Percentiles rank a stretch among this genome's conserved stretches.
Evolutionary conservation across 2,888 invertebrate species (phyloP).

Genomic region (Zaprionus obscuricornis): DNA sequence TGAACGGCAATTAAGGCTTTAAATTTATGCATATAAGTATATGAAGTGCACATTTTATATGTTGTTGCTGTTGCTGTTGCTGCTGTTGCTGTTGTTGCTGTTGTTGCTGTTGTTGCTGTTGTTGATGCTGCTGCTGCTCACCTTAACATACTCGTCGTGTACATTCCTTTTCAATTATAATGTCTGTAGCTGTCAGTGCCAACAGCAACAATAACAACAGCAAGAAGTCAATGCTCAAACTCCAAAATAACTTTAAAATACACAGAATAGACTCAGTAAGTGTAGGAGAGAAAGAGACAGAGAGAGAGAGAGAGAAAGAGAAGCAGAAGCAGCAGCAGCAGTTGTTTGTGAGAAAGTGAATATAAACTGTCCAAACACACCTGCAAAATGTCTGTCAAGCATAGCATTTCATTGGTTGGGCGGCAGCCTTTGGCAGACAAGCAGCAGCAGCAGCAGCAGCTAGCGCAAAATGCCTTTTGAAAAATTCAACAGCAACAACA

Average conservation of each 20-base stretch:
- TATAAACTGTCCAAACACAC: conserved; percentile 57
- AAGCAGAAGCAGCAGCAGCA: too few relatives aligned
- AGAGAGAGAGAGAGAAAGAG: conserved; percentile 4
- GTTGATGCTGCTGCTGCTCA: too few relatives aligned
- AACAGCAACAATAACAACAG: conserved; percentile 34
- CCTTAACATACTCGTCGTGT: conserved; percentile 26
- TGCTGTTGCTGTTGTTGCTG: too few relatives aligned
- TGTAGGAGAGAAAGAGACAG: conserved; percentile 11
- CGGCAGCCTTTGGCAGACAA: not conserved
- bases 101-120: too few relatives aligned
- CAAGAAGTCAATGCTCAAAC: conserved; percentile 26
- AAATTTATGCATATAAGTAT: conserved; percentile 63
- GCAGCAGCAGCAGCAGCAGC: conserved; percentile 1
- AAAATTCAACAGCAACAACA: conserved; percentile 64
- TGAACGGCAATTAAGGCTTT: conserved; percentile 52
- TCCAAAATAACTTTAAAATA: conserved; percentile 22
- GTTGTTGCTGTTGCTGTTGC: too few relatives aligned
- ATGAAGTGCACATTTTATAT: conserved; percentile 56
- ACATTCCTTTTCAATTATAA: conserved; percentile 73
- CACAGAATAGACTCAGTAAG: not conserved
- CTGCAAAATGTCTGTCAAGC: conserved; percentile 65
- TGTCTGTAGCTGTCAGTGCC: conserved; percentile 57
- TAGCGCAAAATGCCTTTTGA: conserved; percentile 68
- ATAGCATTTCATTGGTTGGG: conserved; percentile 19
- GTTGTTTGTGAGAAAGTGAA: too few relatives aligned